Evolutionary conservation across 1,140 invertebrate genomes (phyloP).

Genomic region (Brachionus manjavacas): DNA sequence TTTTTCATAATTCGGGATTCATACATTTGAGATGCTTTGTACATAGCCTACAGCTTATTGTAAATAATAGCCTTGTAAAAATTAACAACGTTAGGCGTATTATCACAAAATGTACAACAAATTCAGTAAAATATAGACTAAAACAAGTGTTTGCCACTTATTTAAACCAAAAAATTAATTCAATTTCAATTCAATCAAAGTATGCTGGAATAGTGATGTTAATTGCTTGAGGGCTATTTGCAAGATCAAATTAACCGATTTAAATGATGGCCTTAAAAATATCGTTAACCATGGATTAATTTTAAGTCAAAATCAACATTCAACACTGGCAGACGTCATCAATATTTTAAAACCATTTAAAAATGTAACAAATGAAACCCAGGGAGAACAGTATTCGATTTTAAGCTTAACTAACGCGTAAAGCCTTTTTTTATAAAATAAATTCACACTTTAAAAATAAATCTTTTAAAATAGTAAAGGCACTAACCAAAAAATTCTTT

Average conservation of each 20-base stretch:
- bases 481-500: too few relatives aligned
- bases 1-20: too few relatives aligned
- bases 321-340: not conserved
- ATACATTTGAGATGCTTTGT: too few relatives aligned
- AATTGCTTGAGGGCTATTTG: not conserved
- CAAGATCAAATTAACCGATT: not conserved
- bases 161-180: not conserved
- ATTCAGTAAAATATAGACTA: too few relatives aligned
- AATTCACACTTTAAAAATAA: too few relatives aligned
- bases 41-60: too few relatives aligned
- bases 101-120: too few relatives aligned
- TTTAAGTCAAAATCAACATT: not conserved
- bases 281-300: not conserved
- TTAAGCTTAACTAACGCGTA: not conserved
- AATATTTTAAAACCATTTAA: not conserved
- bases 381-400: not conserved
- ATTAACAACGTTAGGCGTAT: too few relatives aligned
- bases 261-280: not conserved
- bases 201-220: not conserved
- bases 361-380: not conserved
- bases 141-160: too few relatives aligned
- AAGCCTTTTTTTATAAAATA: too few relatives aligned
- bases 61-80: too few relatives aligned
- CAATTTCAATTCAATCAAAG: not conserved
- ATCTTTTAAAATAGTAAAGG: too few relatives aligned